Conservation (phyloP, 2,113 vertebrate species). For the Nerophis lumbriciformis region DNA sequence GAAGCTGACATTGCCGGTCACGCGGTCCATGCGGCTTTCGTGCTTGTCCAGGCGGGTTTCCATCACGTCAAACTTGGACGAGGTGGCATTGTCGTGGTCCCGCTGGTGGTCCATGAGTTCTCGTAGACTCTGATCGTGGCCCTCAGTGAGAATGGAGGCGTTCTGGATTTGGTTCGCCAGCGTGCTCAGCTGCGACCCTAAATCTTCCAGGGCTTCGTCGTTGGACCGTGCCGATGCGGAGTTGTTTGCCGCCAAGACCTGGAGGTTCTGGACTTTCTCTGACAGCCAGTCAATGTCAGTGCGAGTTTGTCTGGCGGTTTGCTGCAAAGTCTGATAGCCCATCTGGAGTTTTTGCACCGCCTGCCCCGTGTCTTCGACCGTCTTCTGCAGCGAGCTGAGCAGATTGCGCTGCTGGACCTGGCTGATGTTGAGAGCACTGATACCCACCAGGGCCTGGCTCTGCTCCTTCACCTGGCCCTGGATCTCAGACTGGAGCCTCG, state of each 20-base stretch:
- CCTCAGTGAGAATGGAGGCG: conserved; percentile 78
- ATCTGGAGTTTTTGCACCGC: conserved; percentile 89
- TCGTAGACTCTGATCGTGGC: conserved; percentile 83
- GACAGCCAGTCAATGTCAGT: conserved; percentile 89
- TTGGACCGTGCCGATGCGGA: conserved; percentile 84
- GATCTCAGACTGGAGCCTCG: conserved; percentile 81
- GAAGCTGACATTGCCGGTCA: conserved; percentile 91
- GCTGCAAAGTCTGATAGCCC: conserved; percentile 91
- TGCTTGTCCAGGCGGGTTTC: conserved; percentile 83
- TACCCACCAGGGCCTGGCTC: conserved; percentile 74
- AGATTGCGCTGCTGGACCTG: conserved; percentile 86
- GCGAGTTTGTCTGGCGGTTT: conserved; percentile 81
- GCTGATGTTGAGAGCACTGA: conserved; percentile 87
- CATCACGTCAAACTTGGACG: conserved; percentile 78
- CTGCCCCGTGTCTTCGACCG: conserved; percentile 85
- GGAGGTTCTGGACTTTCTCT: conserved; percentile 89
- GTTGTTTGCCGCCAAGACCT: conserved; percentile 85
- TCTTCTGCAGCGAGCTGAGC: conserved; percentile 82
- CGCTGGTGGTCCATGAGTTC: conserved; percentile 88
- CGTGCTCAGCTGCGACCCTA: conserved; percentile 81
- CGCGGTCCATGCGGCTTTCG: conserved; percentile 81
- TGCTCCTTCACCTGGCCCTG: conserved; percentile 83
- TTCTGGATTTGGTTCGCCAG: conserved; percentile 88
- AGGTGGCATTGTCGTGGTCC: conserved; percentile 84
- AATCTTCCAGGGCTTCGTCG: conserved; percentile 86